phyloP scores from a whole-genome alignment of 2,888 invertebrate genomes.

The Mechanitis mazaeus region DNA sequence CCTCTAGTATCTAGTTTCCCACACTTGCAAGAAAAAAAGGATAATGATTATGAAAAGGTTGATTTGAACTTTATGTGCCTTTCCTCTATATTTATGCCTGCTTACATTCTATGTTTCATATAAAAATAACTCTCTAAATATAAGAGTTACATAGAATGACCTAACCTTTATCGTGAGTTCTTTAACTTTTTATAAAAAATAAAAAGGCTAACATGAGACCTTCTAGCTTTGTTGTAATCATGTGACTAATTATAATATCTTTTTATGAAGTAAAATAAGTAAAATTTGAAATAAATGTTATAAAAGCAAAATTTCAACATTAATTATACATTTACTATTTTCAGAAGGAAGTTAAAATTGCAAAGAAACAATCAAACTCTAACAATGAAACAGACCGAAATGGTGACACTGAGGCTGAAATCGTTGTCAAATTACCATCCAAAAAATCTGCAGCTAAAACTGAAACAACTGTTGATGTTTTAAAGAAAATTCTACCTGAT shows the following conservation, averaged over 20 bases:
- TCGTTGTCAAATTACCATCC: constrained; percentile 58
- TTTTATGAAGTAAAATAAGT: not conserved
- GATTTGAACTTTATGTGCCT: constrained; percentile 65
- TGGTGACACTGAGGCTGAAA: constrained; percentile 55
- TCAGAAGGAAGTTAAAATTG: constrained; percentile 62
- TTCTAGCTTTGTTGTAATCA: constrained; percentile 3
- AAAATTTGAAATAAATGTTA: constrained; percentile 14
- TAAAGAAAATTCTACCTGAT: constrained; percentile 58
- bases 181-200: constrained; percentile 25
- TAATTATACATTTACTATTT: constrained; percentile 35
- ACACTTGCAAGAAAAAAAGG: constrained; percentile 41
- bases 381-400: constrained; percentile 53
- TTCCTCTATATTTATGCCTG: constrained; percentile 61
- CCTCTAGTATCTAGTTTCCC: constrained; percentile 20
- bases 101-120: constrained; percentile 58
- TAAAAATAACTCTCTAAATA: constrained; percentile 55
- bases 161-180: constrained; percentile 48
- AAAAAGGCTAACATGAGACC: constrained; percentile 17
- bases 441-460: constrained; percentile 64
- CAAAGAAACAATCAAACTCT: constrained; percentile 50
- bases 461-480: constrained; percentile 66
- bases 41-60: constrained; percentile 59
- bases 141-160: constrained; percentile 47
- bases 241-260: constrained; percentile 4
- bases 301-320: not conserved